Conservation (phyloP, 2,113 vertebrate genomes). For the Empidonax alnorum region DNA sequence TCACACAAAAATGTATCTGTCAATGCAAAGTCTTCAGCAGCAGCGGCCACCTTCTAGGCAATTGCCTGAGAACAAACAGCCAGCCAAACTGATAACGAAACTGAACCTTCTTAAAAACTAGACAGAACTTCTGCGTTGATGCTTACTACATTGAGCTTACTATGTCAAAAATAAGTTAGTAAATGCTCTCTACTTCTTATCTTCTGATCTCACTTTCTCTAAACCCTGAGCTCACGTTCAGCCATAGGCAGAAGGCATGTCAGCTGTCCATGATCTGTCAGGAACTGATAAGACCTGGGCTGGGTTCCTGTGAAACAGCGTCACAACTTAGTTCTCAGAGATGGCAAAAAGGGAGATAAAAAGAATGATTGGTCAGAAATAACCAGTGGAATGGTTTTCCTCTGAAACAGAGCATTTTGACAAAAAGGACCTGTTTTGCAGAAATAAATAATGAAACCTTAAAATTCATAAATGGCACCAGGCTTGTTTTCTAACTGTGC, state of each 20-base stretch:
- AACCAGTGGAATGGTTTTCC: background rate
- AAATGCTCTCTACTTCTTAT: conserved; percentile 9
- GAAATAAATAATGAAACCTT: background rate
- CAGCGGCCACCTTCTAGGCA: background rate
- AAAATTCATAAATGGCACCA: background rate
- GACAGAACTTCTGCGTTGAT: background rate
- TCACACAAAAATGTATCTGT: background rate
- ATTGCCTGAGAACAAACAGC: background rate
- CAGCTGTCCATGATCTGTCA: background rate
- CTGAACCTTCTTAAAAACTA: background rate
- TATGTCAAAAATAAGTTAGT: background rate
- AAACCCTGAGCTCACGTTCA: background rate
- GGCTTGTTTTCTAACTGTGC: background rate
- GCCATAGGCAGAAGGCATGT: background rate
- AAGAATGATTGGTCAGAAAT: background rate
- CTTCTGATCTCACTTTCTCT: conserved; percentile 5
- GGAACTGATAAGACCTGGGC: conserved; percentile 43
- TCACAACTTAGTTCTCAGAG: conserved; percentile 17
- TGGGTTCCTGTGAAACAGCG: background rate
- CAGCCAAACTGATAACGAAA: background rate
- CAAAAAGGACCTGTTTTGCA: background rate
- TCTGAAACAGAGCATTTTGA: background rate
- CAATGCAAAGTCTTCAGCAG: background rate
- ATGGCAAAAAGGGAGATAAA: background rate
- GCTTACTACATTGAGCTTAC: background rate